phyloP scores from a whole-genome alignment of 53 echinoderm and acorn worm genomes.

The Patiria pectinifera region DNA sequence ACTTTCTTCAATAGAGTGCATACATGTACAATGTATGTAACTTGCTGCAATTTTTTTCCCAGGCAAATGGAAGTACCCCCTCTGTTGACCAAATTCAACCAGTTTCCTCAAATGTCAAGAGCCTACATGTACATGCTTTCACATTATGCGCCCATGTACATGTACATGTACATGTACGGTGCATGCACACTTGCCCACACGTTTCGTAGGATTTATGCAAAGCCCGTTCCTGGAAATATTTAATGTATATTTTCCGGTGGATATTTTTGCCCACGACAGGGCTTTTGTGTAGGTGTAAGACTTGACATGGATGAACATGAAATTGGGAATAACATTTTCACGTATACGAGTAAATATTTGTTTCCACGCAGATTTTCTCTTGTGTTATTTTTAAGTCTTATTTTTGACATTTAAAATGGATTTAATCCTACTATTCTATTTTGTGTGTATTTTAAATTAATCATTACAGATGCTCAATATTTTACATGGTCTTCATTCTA shows the following conservation, averaged over 20 bases:
- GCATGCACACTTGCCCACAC: background rate
- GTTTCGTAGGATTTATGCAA: constrained; percentile 12
- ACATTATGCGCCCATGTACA: background rate
- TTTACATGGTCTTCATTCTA: too few species aligned
- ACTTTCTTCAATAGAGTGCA: background rate
- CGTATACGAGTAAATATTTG: too few species aligned
- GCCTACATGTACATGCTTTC: background rate
- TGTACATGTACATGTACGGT: too few species aligned
- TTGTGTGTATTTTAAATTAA: too few species aligned
- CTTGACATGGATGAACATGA: too few species aligned
- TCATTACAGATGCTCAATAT: too few species aligned
- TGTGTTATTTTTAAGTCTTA: too few species aligned
- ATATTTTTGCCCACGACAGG: background rate
- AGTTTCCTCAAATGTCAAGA: background rate
- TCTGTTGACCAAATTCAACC: constrained; percentile 9
- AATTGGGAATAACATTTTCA: too few species aligned
- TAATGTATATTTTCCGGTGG: background rate
- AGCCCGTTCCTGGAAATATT: background rate
- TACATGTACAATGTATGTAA: background rate
- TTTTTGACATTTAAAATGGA: too few species aligned
- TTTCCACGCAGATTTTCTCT: too few species aligned
- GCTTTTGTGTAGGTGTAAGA: too few species aligned
- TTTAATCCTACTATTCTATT: too few species aligned
- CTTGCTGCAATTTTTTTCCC: background rate
- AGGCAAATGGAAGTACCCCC: background rate